Conservation (phyloP, 1,140 invertebrate genomes). For the Melanaphis sacchari region DNA sequence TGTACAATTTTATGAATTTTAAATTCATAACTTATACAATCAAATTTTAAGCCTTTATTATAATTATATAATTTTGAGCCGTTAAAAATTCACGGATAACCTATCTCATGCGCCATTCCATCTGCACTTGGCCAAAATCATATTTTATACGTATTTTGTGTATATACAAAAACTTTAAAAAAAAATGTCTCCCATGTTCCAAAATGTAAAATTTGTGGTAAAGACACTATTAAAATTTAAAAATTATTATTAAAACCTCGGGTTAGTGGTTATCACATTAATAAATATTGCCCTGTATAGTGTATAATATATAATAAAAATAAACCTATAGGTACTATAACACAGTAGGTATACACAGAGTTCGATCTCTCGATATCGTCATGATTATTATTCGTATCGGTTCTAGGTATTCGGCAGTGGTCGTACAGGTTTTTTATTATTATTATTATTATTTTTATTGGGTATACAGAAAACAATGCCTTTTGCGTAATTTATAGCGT, state of each 20-base stretch:
- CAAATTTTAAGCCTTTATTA: neutral
- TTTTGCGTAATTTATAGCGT: conserved; percentile 32
- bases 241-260: neutral
- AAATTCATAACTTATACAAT: neutral
- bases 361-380: neutral
- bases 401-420: conserved; percentile 39
- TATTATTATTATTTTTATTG: neutral
- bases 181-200: neutral
- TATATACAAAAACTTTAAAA: neutral
- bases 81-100: neutral
- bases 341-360: neutral
- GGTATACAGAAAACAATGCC: conserved; percentile 44
- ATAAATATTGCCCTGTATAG: too few relatives aligned
- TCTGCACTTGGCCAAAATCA: neutral
- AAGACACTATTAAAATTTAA: neutral
- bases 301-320: neutral
- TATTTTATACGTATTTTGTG: neutral
- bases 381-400: conserved; percentile 5
- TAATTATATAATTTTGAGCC: too few relatives aligned
- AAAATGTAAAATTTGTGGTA: neutral
- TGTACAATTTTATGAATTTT: neutral
- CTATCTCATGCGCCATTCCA: too few relatives aligned
- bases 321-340: neutral
- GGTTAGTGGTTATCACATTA: too few relatives aligned
- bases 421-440: conserved; percentile 35